Base-by-base conservation (phyloP, 2,797 vertebrate species). In the Neosilurus hyrtlii region DNA sequence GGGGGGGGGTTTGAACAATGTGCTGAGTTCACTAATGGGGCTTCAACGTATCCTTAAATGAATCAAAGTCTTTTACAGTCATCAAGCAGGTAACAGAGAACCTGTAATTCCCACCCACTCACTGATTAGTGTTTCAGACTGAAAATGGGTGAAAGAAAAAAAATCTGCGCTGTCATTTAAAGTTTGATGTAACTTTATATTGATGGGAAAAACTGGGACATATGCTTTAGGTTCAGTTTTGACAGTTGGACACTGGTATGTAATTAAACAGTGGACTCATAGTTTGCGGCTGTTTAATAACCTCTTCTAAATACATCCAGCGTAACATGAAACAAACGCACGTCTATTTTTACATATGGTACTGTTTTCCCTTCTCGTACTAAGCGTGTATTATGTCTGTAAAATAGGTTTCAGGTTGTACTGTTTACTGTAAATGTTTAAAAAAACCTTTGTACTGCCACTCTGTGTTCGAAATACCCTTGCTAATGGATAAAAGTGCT, bases 51-150 rank as follows among this genome's bases (percentile, higher is more conserved):
- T 82, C 62, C 77, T 73, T 82, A 87, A 83, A 89, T 85, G 86
- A 85, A 86, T 87, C 77, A 83, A 82, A 82, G 67, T 79, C 83
- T 84, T 84, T 83, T 73, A 82, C 76, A 82, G 86, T 81, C 83
- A 85, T 86, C 67, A 79, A 59, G 74, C 62, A 79, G 83, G 84
- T 83, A 86, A 76, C 85, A 75, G 77, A 62, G 85, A 82, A 62
- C 81, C 59, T 72, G 70, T 82, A 80, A 76, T 26, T 49, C 63
- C 82, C 80, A 78, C 82, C 79, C 82, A 86, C 86, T 79, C 71
- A 51, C 83, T 74, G 80, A 79, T 57, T 80, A 79, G 79, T 81
- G 80, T 84, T 80, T 86, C 84, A 80, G 82, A 59, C 49, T 66
- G 72, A 85, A 79, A 49, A 70, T 49, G 26, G 51, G 20, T 26